Evolutionary conservation across 1,140 invertebrate genomes (phyloP).

Genomic region (Caenorhabditis briggsae): DNA sequence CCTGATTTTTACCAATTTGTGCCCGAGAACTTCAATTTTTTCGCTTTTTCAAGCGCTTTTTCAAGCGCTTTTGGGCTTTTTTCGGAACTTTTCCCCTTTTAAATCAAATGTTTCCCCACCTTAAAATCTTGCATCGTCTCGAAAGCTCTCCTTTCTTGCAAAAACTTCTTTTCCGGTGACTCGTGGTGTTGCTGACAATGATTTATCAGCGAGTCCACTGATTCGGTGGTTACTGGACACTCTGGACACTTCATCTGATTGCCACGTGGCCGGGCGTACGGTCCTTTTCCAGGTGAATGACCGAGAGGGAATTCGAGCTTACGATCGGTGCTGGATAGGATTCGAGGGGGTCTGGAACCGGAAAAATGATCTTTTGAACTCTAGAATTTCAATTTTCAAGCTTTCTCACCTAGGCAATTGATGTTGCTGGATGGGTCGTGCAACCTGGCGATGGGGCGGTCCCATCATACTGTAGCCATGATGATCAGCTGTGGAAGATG

Average conservation of each 20-base stretch:
- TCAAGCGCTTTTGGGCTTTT: too few relatives aligned
- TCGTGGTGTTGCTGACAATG: background rate
- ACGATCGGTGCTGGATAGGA: background rate
- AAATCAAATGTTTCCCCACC: too few relatives aligned
- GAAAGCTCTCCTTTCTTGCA: background rate
- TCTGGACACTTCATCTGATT: background rate
- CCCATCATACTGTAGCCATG: background rate
- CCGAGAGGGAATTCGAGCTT: too few relatives aligned
- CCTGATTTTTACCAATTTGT: too few relatives aligned
- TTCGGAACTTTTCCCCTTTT: too few relatives aligned
- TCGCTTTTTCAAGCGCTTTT: too few relatives aligned
- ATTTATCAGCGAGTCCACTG: background rate
- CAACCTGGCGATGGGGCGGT: background rate
- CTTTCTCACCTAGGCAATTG: background rate
- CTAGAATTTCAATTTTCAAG: too few relatives aligned
- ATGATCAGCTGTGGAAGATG: background rate
- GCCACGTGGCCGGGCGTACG: background rate
- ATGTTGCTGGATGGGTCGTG: background rate
- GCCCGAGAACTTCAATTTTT: too few relatives aligned
- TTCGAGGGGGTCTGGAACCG: too few relatives aligned
- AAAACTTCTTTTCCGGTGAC: background rate
- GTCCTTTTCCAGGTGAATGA: too few relatives aligned
- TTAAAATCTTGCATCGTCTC: constrained; percentile 16
- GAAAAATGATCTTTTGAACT: too few relatives aligned
- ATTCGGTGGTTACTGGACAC: background rate